Base-by-base conservation (phyloP, 2,888 invertebrate genomes). In the Volucella bombylans region DNA sequence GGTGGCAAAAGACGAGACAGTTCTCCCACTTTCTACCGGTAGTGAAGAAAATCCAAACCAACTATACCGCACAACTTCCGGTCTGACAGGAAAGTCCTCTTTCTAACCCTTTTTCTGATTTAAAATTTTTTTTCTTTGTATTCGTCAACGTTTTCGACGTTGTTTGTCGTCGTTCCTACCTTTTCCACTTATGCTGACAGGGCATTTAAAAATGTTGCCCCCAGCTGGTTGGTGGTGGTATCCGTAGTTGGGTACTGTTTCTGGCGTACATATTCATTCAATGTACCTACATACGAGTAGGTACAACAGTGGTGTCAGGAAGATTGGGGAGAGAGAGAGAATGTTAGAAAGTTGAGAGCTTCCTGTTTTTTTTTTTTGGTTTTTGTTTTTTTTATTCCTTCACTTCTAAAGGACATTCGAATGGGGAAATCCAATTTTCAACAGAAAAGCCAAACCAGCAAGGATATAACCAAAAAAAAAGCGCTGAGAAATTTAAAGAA, bases 11-110 rank as follows among this genome's bases (percentile, higher is more conserved):
- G 73, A 68, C 73, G 82, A 68, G 82, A 72, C 61, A 72, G 67
- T 41, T 65, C 47, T 47, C 12, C 31, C n/a, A 18, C 38, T n/a
- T 43, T 69, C 38, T n/a, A 45, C 31, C 64, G 77, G 68, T 57
- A 64, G 57, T 31, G 31, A 59, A 59, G 68, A 61, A 73, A 55
- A 73, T 62, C 73, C 61, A 55, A 83, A 78, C 62, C 82, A 55
- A 54, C 31, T 38, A 57, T 54, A 67, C 14, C 61, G 55, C 62
- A 80, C 14, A 62, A 45, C 38, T 68, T 72, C 38, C 57, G 62
- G 79, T 64, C 85, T 85, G 85, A 85, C 85, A 85, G 72, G 85
- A 77, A 85, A 85, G 81, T 85, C 85, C 85, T 76, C 76, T 81
- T 77, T 81, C 61, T 50, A 83, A 85, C 76, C 81, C 81, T 76